These are phyloP conservation scores for Characodon lateralis DNA, from an alignment of 2,797 vertebrate genomes.

Conservation along the genomic window DNA sequence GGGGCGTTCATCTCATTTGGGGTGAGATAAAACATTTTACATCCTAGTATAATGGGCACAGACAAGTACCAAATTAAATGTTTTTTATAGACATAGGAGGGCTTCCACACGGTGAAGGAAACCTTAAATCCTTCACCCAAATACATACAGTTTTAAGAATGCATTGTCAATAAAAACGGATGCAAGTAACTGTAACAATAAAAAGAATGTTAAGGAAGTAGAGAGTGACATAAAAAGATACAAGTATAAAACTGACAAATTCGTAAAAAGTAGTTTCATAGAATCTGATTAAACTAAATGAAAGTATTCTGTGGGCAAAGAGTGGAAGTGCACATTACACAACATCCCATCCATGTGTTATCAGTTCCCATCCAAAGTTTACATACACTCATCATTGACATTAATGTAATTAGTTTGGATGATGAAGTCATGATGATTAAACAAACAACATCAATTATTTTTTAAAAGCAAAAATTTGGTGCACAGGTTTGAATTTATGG, in stretches of 20 bases:
- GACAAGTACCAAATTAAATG: not conserved
- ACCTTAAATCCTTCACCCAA: not conserved
- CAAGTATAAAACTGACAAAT: not conserved
- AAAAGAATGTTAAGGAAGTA: not conserved
- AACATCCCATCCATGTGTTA: not conserved
- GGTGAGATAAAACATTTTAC: slow-evolving; percentile 73
- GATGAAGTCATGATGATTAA: too few species aligned
- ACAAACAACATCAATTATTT: too few species aligned
- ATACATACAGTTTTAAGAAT: not conserved
- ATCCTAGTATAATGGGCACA: slow-evolving; percentile 1
- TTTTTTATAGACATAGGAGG: not conserved
- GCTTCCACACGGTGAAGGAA: not conserved
- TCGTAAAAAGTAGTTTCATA: not conserved
- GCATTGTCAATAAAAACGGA: not conserved
- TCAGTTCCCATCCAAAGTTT: too few species aligned
- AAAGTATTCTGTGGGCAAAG: not conserved
- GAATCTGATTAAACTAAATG: not conserved
- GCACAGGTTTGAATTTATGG: too few species aligned
- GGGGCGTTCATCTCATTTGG: slow-evolving; percentile 96
- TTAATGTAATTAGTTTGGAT: too few species aligned
- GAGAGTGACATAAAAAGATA: not conserved
- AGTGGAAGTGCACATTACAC: not conserved
- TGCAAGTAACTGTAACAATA: not conserved
- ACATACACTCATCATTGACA: too few species aligned
- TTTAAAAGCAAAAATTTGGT: too few species aligned